phyloP scores from a whole-genome alignment of 2,888 invertebrate genomes.

The Caenorhabditis sp. region DNA sequence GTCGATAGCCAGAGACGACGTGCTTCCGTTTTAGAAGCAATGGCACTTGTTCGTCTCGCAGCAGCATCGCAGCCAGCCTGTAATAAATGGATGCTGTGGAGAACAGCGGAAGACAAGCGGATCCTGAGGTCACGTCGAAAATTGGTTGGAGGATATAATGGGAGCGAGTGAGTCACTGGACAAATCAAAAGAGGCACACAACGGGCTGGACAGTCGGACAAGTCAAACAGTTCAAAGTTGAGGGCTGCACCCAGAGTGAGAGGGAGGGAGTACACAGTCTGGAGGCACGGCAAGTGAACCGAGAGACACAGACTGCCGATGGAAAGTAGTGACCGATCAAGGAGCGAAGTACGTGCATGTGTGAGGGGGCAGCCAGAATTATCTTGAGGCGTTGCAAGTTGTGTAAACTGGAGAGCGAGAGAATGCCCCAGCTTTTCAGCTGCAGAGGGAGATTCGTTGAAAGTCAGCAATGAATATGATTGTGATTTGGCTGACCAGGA shows the following conservation, averaged over 20 bases:
- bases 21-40: constrained; percentile 66
- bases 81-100: neutral
- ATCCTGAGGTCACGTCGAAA: constrained; percentile 2
- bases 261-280: constrained; percentile 23
- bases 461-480: constrained; percentile 23
- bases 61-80: constrained; percentile 29
- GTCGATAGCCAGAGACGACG: constrained; percentile 72
- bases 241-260: constrained; percentile 39
- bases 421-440: constrained; percentile 11
- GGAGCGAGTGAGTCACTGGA: constrained; percentile 12
- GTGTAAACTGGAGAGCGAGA: neutral
- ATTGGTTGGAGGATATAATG: neutral
- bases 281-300: constrained; percentile 22
- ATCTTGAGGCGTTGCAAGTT: neutral
- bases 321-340: constrained; percentile 6
- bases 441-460: neutral
- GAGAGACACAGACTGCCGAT: neutral
- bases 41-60: constrained; percentile 65
- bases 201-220: constrained; percentile 40
- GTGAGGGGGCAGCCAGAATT: neutral
- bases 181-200: constrained; percentile 22
- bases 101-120: neutral
- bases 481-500: constrained; percentile 28
- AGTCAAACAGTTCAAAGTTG: constrained; percentile 55
- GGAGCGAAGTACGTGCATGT: neutral